Base-by-base conservation (phyloP, 2,888 invertebrate species). In the Polydrusus cervinus region DNA sequence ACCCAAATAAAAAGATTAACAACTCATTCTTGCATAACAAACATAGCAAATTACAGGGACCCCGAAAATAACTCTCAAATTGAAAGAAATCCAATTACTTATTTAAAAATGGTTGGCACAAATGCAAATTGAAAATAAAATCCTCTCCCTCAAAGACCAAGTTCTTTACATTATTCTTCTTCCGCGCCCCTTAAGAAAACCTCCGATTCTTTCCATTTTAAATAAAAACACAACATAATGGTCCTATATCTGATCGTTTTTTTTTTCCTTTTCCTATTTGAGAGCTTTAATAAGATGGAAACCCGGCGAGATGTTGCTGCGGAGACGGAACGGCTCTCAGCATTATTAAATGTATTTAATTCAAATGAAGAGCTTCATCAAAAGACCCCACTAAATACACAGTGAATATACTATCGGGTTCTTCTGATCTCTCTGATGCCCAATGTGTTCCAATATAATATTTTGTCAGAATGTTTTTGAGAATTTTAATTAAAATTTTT, bases 41-140 rank as follows among this genome's bases (percentile, higher is more conserved):
- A 66, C 20, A 38, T 53, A 3, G 40, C 51, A 53, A 66, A 66
- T 66, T 66, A 53, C 18, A 34, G n/a, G n/a, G 11, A 45, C 53
- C 51, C 40, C 40, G 51, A 51, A 53, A 51, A 66, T 30, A 40
- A 40, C 18, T 69, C 30, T 25, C 20, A 69, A 61, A 61, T 70
- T 70, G 70, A 60, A 64, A 71, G 53, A 73, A 75, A 71, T 75
- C 55, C 70, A 70, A 75, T 75, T 75, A 75, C 71, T 71, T 51
- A 75, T 61, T 66, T 70, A 45, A 49, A 62, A 67, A 18, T 66
- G 57, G 66, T 62, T 61, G 57, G 70, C 66, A 47, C 49, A 62
- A 75, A 75, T 75, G 75, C 71, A 75, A 75, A 75, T 75, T 67
- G 71, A 75, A 75, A 68, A 67, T 67, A 75, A 75, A 75, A 71